These are phyloP conservation scores for Centruroides sculpturatus DNA, from an alignment of 1,140 invertebrate genomes.

Conservation along the genomic window DNA sequence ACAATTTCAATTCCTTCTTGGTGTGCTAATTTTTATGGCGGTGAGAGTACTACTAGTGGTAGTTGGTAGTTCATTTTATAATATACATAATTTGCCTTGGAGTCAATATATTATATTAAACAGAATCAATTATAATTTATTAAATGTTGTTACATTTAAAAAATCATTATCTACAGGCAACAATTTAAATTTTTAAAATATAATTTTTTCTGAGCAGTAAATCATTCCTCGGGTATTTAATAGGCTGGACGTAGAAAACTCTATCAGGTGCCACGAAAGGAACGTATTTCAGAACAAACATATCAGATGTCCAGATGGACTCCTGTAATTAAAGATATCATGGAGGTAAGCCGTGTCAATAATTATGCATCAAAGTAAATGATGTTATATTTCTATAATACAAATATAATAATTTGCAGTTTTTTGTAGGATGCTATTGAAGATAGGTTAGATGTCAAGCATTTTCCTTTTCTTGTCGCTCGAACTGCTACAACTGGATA, in stretches of 20 bases:
- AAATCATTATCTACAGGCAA: slow-evolving; percentile 24
- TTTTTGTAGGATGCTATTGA: slow-evolving; percentile 70
- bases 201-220: not conserved
- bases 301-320: slow-evolving; percentile 99
- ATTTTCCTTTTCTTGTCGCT: slow-evolving; percentile 90
- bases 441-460: slow-evolving; percentile 88
- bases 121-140: too few species aligned
- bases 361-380: not conserved
- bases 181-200: not conserved
- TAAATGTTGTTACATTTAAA: slow-evolving; percentile 5
- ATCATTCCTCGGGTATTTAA: not conserved
- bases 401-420: slow-evolving; percentile 2
- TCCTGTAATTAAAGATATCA: slow-evolving; percentile 90
- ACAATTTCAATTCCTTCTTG: too few species aligned
- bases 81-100: too few species aligned
- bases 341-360: slow-evolving; percentile 44
- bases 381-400: not conserved
- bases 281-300: slow-evolving; percentile 90
- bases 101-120: too few species aligned
- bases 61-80: too few species aligned
- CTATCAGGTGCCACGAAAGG: slow-evolving; percentile 74
- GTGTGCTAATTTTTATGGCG: too few species aligned
- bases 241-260: slow-evolving; percentile 68
- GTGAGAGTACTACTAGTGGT: too few species aligned
- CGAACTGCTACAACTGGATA: slow-evolving; percentile 69